Evolutionary conservation across 2,113 vertebrate genomes (phyloP), one percentile per base, ranked within the genome.

Genomic region (Oceanodroma tethys): DNA sequence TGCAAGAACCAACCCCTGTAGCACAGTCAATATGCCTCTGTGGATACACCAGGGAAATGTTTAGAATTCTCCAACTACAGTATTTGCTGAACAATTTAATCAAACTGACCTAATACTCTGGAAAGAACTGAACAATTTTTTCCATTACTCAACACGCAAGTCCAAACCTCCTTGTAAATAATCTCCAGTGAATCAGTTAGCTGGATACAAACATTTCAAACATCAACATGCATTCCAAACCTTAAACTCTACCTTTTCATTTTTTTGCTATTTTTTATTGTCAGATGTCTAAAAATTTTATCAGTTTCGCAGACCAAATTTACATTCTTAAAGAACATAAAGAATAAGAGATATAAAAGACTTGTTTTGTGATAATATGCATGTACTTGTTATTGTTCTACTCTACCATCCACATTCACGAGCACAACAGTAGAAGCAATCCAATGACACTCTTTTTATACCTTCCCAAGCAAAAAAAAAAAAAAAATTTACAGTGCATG

Each of bases 31-130:
- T 48, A 38, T 3, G 52, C 20, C 29, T 63, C 60, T 75, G 29
- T 47, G 30, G 40, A 83, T 52, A 72, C 34, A 81, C 15, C 21
- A 79, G 52, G 13, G n/a, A 85, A 79, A 82, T 25, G 16, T 9
- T 65, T 19, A 53, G 45, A 93, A 72, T 42, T 81, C 53, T 62
- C 40, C 71, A 93, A 42, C 40, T 38, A 72, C 47, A 62, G 25
- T 48, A 58, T 88, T 66, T 92, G 75, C 78, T 90, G 62, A 79
- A 65, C 53, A 91, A 85, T 85, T 85, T 75, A 75, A 68, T 52
- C 60, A 78, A 79, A 94, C 18, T 32, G 42, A 79, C 65, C n/a
- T 65, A 75, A 85, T 30, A 82, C 16, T 56, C 13, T 62, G 18
- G 43, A 84, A 67, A 75, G 42, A 81, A 60, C 30, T 40, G 58